Percentiles rank a stretch among this genome's conserved stretches.
These are phyloP conservation scores for Tenthredo amoena DNA, from an alignment of 2,888 invertebrate genomes.

Conservation along the genomic window DNA sequence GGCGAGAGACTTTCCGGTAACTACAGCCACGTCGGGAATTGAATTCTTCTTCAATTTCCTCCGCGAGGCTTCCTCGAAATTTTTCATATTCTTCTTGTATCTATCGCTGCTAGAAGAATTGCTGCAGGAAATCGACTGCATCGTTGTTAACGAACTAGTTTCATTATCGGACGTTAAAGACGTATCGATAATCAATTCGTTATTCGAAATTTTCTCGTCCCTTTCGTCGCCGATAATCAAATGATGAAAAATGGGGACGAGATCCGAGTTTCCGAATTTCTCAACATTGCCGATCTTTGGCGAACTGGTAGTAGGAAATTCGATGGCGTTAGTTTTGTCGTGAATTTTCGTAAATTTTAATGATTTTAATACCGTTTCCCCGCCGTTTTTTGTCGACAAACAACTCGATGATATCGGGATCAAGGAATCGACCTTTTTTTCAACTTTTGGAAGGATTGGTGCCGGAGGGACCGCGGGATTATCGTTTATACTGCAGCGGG, in stretches of 20 bases:
- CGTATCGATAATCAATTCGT: neutral
- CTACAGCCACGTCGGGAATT: conserved; percentile 69
- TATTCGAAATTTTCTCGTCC: neutral
- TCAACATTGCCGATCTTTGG: conserved; percentile 43
- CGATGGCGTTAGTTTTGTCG: neutral
- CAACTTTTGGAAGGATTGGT: conserved; percentile 23
- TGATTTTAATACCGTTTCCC: neutral
- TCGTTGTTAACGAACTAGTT: neutral
- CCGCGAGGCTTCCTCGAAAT: conserved; percentile 12
- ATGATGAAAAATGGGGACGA: neutral
- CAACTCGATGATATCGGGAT: neutral
- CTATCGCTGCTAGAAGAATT: neutral
- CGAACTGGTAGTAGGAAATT: conserved; percentile 47
- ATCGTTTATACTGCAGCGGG: conserved; percentile 70
- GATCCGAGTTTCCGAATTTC: neutral
- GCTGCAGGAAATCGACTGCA: neutral
- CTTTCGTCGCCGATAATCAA: neutral
- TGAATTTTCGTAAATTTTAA: neutral
- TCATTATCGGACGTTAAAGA: neutral
- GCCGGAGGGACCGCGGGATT: conserved; percentile 44
- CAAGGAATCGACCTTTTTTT: conserved; percentile 2
- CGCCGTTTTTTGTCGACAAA: neutral
- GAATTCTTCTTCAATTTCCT: conserved; percentile 19
- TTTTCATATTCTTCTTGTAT: conserved; percentile 34
- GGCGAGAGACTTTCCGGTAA: conserved; percentile 66